Conservation (phyloP, 2,797 vertebrate species). For the Eptatretus atami region DNA sequence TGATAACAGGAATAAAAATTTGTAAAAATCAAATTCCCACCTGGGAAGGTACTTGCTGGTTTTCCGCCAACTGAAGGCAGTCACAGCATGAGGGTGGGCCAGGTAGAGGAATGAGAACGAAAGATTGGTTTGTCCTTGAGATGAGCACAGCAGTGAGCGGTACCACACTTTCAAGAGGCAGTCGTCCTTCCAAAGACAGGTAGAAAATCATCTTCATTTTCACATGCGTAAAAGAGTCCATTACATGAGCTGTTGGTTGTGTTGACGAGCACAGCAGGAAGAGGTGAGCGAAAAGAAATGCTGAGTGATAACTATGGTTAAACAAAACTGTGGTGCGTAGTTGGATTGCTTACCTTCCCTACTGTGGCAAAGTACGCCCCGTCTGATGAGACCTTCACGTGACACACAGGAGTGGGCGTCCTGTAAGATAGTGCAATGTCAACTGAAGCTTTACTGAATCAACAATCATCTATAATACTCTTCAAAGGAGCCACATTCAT, state of each 20-base stretch:
- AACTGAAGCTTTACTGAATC: too few species aligned
- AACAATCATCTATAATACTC: too few species aligned
- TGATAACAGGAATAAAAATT: too few species aligned
- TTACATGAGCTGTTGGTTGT: not conserved
- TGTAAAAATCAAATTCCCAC: conserved; percentile 26
- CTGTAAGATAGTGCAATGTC: conserved; percentile 17
- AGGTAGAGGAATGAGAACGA: conserved; percentile 82
- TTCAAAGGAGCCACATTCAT: too few species aligned
- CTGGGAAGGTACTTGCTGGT: conserved; percentile 78
- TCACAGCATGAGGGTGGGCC: conserved; percentile 76
- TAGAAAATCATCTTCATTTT: conserved; percentile 3
- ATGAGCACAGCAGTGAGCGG: conserved; percentile 22
- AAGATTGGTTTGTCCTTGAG: conserved; percentile 11
- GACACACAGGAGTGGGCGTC: conserved; percentile 50
- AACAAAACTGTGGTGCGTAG: too few species aligned
- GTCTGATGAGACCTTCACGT: conserved; percentile 81
- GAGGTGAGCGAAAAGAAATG: too few species aligned
- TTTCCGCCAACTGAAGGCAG: conserved; percentile 82
- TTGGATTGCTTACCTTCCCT: conserved; percentile 30
- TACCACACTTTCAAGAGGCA: conserved; percentile 95
- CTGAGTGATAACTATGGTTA: too few species aligned
- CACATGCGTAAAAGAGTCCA: not conserved
- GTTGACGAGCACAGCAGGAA: not conserved
- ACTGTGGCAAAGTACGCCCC: conserved; percentile 91
- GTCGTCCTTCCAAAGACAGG: conserved; percentile 33